Evolutionary conservation across 2,888 invertebrate genomes (phyloP), one percentile per base, ranked within the genome.

Genomic region (Agrotis puta): DNA sequence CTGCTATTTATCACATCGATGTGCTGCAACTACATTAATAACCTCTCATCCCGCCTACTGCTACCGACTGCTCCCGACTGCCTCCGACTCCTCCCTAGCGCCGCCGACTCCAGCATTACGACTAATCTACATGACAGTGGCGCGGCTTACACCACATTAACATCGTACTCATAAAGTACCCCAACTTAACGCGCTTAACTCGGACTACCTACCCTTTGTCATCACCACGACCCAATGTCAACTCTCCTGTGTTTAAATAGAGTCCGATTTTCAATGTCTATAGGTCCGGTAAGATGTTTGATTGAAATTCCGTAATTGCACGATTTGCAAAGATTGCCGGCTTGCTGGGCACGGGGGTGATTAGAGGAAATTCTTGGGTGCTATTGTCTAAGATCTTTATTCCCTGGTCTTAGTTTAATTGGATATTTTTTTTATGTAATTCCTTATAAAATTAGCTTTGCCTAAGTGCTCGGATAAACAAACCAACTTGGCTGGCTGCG

Each of bases 311-410:
- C 77, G 81, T 86, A 85, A 88, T 88, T 87, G 82, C 77, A 70
- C 81, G 85, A 88, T 87, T 87, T 82, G 78, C 83, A 82, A 86
- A 85, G 85, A 85, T 83, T 85, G 82, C 82, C 76, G 81, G 66
- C 54, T 61, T 53, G 56, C 51, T 24, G 48, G 50, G 69, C 22
- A 16, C 58, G 70, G 65, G 65, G 70, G 53, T 70, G 74, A 74
- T 83, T 81, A 74, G 67, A 69, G 76, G 43, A 69, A 74, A 64
- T 64, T 75, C 70, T 74, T 53, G 58, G 64, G 61, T 67, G 63
- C 76, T 77, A 77, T 85, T 81, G 73, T 86, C 63, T 78, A 56
- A 74, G 69, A 74, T 64, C 61, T 70, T 78, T 77, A 83, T 84
- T 83, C 58, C 59, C 71, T 20, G 70, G 69, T 59, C 77, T 75